Conservation (phyloP, 2,888 invertebrate genomes). For the Linnaemya vulpina region DNA sequence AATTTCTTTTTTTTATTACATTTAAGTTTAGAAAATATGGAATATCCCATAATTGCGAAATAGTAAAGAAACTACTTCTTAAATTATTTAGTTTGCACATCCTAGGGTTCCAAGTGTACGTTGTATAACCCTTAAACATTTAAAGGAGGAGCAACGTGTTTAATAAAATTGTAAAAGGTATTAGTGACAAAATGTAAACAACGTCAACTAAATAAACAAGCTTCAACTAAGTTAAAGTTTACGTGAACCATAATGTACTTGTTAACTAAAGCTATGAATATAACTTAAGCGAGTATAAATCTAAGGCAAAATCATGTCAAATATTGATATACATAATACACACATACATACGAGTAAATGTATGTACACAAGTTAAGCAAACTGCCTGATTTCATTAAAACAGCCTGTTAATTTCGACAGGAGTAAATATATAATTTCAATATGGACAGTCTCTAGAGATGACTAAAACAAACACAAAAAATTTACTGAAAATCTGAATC, state of each 20-base stretch:
- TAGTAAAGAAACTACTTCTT: too few relatives aligned
- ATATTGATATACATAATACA: background rate
- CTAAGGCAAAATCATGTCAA: background rate
- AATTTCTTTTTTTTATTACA: too few relatives aligned
- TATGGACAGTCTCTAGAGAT: background rate
- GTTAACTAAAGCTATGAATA: background rate
- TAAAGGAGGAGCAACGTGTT: too few relatives aligned
- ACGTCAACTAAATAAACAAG: background rate
- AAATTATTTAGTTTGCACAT: too few relatives aligned
- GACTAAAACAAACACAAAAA: background rate
- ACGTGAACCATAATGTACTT: background rate
- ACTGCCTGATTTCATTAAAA: constrained; percentile 22
- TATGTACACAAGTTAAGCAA: background rate
- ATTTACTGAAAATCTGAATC: too few relatives aligned
- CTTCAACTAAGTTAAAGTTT: background rate
- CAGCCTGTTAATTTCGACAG: constrained; percentile 1
- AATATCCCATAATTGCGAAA: too few relatives aligned
- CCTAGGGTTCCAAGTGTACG: too few relatives aligned
- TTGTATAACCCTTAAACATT: too few relatives aligned
- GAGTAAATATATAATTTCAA: background rate
- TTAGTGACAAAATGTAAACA: background rate
- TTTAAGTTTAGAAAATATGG: too few relatives aligned
- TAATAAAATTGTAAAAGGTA: background rate
- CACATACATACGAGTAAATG: background rate
- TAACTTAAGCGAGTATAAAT: too few relatives aligned